A percentile compares a stretch with the other conserved stretches of the same genome.
Conservation (phyloP, 2,888 invertebrate species). For the Lutraria lutraria region DNA sequence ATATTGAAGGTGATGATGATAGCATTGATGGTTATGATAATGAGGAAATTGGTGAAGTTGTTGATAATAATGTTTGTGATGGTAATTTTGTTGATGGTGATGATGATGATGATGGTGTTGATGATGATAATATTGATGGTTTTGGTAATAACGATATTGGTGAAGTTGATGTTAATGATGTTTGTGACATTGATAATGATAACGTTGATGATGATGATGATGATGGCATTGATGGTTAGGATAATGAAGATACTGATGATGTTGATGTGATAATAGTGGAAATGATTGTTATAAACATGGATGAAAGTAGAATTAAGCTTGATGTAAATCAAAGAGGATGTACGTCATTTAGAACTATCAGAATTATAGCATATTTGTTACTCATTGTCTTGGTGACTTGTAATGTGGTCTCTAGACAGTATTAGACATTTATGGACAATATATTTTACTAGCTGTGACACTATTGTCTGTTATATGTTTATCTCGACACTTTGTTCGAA, state of each 20-base stretch:
- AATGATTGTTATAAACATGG: not conserved
- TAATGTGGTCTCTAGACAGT: not conserved
- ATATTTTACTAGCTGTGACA: slow-evolving; percentile 9
- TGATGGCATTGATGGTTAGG: not conserved
- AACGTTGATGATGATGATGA: not conserved
- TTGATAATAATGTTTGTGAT: too few species aligned
- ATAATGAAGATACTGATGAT: not conserved
- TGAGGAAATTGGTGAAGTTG: too few species aligned
- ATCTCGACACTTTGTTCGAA: slow-evolving; percentile 6
- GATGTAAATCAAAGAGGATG: not conserved
- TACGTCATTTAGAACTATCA: not conserved
- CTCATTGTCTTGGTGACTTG: not conserved
- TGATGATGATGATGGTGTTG: not conserved
- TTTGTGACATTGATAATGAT: too few species aligned
- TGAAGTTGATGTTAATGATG: too few species aligned
- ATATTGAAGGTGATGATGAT: too few species aligned
- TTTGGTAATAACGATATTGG: not conserved
- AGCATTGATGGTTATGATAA: too few species aligned
- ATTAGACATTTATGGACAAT: not conserved
- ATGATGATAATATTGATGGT: not conserved
- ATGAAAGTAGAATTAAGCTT: not conserved
- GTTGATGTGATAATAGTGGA: too few species aligned
- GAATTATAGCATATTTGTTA: not conserved
- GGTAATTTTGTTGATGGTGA: too few species aligned
- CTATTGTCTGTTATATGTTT: not conserved